phyloP scores from a whole-genome alignment of 2,888 invertebrate genomes.

The Tortrix viridana region DNA sequence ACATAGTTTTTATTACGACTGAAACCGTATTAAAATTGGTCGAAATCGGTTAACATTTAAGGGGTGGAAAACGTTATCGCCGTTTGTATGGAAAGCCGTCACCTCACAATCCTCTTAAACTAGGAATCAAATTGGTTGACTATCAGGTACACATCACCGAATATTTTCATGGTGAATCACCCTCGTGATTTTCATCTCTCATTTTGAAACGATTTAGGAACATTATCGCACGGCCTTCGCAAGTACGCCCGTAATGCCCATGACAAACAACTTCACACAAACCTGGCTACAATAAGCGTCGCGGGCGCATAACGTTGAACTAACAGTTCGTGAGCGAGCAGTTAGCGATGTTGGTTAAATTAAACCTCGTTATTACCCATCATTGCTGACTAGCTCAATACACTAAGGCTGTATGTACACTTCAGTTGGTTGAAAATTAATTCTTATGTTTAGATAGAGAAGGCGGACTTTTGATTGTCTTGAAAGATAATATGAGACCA shows the following conservation, averaged over 20 bases:
- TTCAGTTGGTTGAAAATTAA: background rate
- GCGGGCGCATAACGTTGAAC: constrained; percentile 6
- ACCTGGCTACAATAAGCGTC: constrained; percentile 1
- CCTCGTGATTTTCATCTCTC: background rate
- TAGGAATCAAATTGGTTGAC: too few relatives aligned
- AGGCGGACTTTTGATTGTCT: background rate
- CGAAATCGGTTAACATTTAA: too few relatives aligned
- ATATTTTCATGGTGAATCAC: too few relatives aligned
- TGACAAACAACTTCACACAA: background rate
- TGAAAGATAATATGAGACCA: background rate
- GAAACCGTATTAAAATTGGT: too few relatives aligned
- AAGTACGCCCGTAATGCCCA: background rate
- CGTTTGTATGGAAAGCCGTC: too few relatives aligned
- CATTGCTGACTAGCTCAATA: constrained; percentile 8
- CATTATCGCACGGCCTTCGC: constrained; percentile 16
- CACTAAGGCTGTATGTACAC: background rate
- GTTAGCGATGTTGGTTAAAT: constrained; percentile 38
- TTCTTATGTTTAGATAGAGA: background rate
- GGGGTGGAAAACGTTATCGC: too few relatives aligned
- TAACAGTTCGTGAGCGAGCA: constrained; percentile 36
- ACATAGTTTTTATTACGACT: too few relatives aligned
- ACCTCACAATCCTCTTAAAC: too few relatives aligned
- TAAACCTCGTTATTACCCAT: constrained; percentile 24
- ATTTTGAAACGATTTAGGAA: constrained; percentile 15
- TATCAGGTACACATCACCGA: too few relatives aligned